These are phyloP conservation scores for Calliphora vomitoria DNA, from an alignment of 2,888 invertebrate genomes.

Conservation along the genomic window DNA sequence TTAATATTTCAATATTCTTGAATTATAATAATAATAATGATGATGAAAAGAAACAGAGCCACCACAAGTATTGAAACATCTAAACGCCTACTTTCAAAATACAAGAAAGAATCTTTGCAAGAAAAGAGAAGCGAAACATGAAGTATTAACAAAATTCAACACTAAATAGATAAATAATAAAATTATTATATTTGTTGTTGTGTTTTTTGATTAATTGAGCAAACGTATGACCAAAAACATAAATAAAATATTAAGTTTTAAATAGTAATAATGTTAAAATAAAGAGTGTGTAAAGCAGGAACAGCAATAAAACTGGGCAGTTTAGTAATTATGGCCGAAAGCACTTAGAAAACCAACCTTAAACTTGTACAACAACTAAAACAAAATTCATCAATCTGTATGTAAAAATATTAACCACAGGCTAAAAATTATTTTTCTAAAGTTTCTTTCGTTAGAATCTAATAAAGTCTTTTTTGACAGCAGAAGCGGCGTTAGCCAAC, in stretches of 20 bases:
- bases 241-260: too few relatives aligned
- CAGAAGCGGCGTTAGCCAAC: background rate
- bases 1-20: conserved; percentile 28
- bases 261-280: too few relatives aligned
- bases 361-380: too few relatives aligned
- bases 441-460: background rate
- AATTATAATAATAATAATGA: background rate
- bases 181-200: background rate
- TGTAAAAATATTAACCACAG: background rate
- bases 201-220: conserved; percentile 30
- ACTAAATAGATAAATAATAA: too few relatives aligned
- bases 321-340: conserved; percentile 47
- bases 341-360: too few relatives aligned
- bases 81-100: conserved; percentile 41
- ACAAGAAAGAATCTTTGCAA: background rate
- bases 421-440: background rate
- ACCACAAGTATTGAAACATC: conserved; percentile 17
- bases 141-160: background rate
- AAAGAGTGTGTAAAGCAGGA: background rate
- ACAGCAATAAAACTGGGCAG: background rate
- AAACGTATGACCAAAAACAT: background rate
- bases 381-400: background rate
- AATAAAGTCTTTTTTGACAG: conserved; percentile 10
- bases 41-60: background rate
- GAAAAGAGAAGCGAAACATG: background rate